Evolutionary conservation across 2,797 vertebrate species (phyloP), one percentile per base, ranked within the genome.

Genomic region (Gallinago nigripennis): DNA sequence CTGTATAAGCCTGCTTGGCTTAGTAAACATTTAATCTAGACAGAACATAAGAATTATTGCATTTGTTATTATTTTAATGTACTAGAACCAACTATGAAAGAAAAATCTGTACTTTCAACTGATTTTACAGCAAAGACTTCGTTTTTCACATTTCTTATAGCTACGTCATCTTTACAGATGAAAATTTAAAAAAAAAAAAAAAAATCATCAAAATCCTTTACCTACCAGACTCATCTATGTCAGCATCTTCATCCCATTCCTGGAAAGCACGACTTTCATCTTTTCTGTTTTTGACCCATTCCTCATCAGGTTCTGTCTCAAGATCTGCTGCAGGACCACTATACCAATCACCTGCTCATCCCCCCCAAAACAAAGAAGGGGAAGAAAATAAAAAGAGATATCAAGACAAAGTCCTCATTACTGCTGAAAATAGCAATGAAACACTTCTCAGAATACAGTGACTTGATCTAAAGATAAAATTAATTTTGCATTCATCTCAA

Each of bases 231-330:
- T 99, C 99, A 88, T 99, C 99, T 70, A 99, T 98, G 81, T 99
- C 99, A 5, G 99, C 99, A 68, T 99, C 99, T 97, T 99, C 99
- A 65, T 99, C 99, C 99, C 99, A 99, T 54, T 99, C 98, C 97
- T 99, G 99, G 96, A 99, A 99, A 80, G 99, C 99, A 60, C 97
- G 98, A 51, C 98, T 98, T 96, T 99, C 99, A 53, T 99, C 98
- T 96, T 99, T 97, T 56, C 99, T 98, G 43, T 98, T 99, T 96
- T 97, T 98, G 79, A 99, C 98, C 99, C 99, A 99, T 28, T 99
- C 98, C 15, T 99, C 99, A 85, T 99, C 98, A 25, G 99, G 99
- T 63, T 99, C 99, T 4, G 97, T 98, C 91, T 99, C 98, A 50
- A 98, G 96, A 58, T 99, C 98, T 28, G 95, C 96, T 1, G 99